These are phyloP conservation scores for Drosophila micromelanica DNA, from an alignment of 1,140 invertebrate genomes.

Conservation along the genomic window DNA sequence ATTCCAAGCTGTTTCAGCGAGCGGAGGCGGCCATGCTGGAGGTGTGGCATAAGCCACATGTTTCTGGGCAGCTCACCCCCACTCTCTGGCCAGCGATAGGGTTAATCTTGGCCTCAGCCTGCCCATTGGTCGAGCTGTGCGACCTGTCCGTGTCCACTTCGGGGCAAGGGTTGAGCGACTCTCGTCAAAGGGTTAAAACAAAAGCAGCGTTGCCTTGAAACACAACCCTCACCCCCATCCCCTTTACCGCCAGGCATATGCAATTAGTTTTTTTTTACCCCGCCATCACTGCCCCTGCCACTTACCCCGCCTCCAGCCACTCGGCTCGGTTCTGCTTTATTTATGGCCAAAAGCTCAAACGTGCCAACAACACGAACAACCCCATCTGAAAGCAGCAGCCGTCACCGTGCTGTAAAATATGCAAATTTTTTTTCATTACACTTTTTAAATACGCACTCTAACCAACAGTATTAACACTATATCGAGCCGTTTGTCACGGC, in stretches of 20 bases:
- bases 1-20: no score
- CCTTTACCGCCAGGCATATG: slow-evolving; percentile 12
- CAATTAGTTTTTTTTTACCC: slow-evolving; percentile 37
- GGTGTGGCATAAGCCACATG: slow-evolving; percentile 28
- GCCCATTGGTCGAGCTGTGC: slow-evolving; percentile 48
- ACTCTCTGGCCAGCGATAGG: slow-evolving; percentile 35
- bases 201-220: slow-evolving; percentile 22
- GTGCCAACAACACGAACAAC: slow-evolving; percentile 38
- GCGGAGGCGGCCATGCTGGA: slow-evolving; percentile 10
- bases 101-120: slow-evolving; percentile 37
- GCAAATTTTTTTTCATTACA: slow-evolving; percentile 66
- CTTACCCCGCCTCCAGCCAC: slow-evolving; percentile 8
- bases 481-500: background rate
- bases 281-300: slow-evolving; percentile 6
- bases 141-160: slow-evolving; percentile 47
- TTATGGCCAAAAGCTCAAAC: slow-evolving; percentile 40
- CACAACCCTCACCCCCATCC: background rate
- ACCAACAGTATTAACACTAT: background rate
- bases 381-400: slow-evolving; percentile 41
- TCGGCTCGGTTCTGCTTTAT: slow-evolving; percentile 14
- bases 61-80: slow-evolving; percentile 29
- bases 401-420: slow-evolving; percentile 48
- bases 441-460: slow-evolving; percentile 16
- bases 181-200: slow-evolving; percentile 67
- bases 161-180: slow-evolving; percentile 51